These are phyloP conservation scores for Ctenicera cuprea DNA, from an alignment of 2,888 invertebrate species.

Conservation along the genomic window DNA sequence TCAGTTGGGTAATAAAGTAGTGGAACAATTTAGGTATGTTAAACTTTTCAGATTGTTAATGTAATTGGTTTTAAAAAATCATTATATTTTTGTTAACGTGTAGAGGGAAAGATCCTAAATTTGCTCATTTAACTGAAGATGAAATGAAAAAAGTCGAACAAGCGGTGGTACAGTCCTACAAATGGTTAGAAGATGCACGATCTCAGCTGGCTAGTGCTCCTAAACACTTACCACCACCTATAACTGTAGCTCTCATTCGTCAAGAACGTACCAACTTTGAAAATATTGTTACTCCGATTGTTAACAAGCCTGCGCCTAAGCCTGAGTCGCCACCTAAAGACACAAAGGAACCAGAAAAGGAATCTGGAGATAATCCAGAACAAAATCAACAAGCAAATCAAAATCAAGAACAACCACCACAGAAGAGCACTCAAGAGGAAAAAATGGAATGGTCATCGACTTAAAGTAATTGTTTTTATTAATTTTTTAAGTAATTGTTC, in stretches of 20 bases:
- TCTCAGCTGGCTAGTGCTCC: constrained; percentile 79
- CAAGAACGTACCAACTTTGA: constrained; percentile 84
- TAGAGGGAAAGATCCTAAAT: constrained; percentile 82
- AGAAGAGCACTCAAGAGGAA: constrained; percentile 49
- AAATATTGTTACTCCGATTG: constrained; percentile 80
- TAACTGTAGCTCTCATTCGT: constrained; percentile 86
- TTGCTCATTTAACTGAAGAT: constrained; percentile 86
- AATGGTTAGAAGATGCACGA: constrained; percentile 89
- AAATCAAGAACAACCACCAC: constrained; percentile 51
- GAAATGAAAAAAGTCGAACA: constrained; percentile 87
- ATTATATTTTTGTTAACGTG: constrained; percentile 43
- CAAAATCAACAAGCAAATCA: constrained; percentile 53
- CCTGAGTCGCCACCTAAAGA: constrained; percentile 77
- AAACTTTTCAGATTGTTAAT: not conserved
- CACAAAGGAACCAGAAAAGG: constrained; percentile 65
- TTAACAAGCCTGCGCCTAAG: constrained; percentile 95
- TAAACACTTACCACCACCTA: constrained; percentile 83
- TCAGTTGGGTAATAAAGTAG: constrained; percentile 77
- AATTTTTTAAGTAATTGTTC: constrained; percentile 22
- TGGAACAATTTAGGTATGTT: constrained; percentile 81
- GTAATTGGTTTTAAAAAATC: not conserved
- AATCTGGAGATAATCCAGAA: constrained; percentile 29
- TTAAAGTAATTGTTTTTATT: constrained; percentile 40
- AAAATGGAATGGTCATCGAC: constrained; percentile 58
- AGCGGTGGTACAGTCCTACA: constrained; percentile 81